Evolutionary conservation across 2,113 vertebrate genomes (phyloP).

Genomic region (Notothenia coriiceps): DNA sequence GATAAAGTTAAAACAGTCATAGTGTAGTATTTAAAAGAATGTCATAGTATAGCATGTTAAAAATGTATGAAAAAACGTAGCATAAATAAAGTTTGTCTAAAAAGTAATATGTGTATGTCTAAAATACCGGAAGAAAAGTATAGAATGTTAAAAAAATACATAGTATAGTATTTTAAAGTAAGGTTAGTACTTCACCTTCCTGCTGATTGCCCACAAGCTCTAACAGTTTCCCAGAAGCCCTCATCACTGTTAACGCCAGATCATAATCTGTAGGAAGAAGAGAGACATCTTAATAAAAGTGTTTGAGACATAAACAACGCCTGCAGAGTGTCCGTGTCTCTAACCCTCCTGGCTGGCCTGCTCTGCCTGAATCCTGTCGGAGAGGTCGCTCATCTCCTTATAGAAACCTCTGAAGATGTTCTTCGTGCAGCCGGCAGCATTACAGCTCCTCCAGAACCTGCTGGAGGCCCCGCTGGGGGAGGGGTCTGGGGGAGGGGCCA

Average conservation of each 20-base stretch:
- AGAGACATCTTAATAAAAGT: background rate
- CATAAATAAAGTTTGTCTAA: too few relatives aligned
- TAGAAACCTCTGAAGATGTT: conserved; percentile 74
- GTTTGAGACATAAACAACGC: background rate
- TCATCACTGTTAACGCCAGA: conserved; percentile 68
- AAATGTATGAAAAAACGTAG: too few relatives aligned
- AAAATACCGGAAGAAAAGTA: background rate
- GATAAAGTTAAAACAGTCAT: too few relatives aligned
- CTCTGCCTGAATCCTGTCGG: conserved; percentile 65
- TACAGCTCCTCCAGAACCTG: conserved; percentile 81
- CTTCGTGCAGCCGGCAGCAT: conserved; percentile 69
- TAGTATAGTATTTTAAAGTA: background rate
- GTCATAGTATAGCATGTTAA: too few relatives aligned
- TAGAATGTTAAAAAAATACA: background rate
- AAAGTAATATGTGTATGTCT: too few relatives aligned
- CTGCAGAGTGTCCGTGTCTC: background rate
- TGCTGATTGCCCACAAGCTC: conserved; percentile 66
- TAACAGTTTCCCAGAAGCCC: conserved; percentile 72
- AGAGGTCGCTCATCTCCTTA: conserved; percentile 62
- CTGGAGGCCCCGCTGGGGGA: background rate
- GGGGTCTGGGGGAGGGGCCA: background rate
- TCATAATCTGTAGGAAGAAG: conserved; percentile 71
- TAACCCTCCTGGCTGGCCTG: conserved; percentile 79
- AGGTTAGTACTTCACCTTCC: conserved; percentile 65
- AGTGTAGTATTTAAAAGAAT: too few relatives aligned